These are phyloP conservation scores for Enteromius afrohamiltoni DNA, from an alignment of 2,797 vertebrate species.

Conservation along the genomic window DNA sequence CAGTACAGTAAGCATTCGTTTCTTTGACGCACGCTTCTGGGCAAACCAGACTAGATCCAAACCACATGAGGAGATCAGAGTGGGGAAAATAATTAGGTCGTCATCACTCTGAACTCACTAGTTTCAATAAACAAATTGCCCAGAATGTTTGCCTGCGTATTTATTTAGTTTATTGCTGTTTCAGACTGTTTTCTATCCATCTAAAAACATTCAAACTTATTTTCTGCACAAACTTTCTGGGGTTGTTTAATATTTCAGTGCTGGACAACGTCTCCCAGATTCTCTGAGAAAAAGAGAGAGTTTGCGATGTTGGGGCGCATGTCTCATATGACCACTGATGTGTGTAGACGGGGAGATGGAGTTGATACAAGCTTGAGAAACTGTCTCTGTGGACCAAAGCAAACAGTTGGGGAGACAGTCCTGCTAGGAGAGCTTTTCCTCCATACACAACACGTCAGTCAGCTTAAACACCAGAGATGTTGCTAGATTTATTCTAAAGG, in stretches of 20 bases:
- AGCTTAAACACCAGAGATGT: constrained; percentile 48
- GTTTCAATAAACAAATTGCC: constrained; percentile 17
- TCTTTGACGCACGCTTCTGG: constrained; percentile 42
- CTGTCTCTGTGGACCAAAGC: constrained; percentile 33
- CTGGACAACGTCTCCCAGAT: not conserved
- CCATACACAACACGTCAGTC: constrained; percentile 42
- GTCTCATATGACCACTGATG: constrained; percentile 20
- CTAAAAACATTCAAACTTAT: not conserved
- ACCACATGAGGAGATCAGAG: constrained; percentile 5
- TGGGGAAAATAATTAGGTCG: constrained; percentile 23
- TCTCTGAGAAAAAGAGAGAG: not conserved
- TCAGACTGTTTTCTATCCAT: not conserved
- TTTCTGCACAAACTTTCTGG: not conserved
- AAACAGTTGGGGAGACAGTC: constrained; percentile 34
- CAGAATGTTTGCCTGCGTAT: not conserved
- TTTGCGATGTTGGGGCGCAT: constrained; percentile 7
- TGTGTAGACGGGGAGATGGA: constrained; percentile 14
- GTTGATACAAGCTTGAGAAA: constrained; percentile 43
- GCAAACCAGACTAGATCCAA: constrained; percentile 18
- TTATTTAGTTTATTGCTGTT: constrained; percentile 3
- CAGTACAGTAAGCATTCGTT: constrained; percentile 34
- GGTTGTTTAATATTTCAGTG: constrained; percentile 20
- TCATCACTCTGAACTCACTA: not conserved
- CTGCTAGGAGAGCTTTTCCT: constrained; percentile 9
- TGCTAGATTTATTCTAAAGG: constrained; percentile 31